A percentile compares a stretch with the other conserved stretches of the same genome.
These are phyloP conservation scores for Noturus placidus DNA, from an alignment of 2,113 vertebrate genomes.

Conservation along the genomic window DNA sequence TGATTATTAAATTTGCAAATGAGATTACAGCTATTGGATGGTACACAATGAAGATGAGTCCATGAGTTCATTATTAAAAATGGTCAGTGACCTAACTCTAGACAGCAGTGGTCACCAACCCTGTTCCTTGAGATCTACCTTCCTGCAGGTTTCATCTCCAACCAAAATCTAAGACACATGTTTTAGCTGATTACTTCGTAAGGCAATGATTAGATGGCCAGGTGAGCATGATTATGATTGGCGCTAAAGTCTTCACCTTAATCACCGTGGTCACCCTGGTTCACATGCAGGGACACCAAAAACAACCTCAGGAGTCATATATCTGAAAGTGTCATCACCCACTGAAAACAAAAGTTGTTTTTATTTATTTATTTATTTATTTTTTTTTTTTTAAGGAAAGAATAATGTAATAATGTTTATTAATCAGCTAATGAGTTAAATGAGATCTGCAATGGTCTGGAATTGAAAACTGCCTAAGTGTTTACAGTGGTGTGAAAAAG, in stretches of 20 bases:
- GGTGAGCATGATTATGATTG: too few species aligned
- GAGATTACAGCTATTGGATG: not conserved
- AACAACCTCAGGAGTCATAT: not conserved
- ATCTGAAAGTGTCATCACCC: not conserved
- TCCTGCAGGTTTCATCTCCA: too few species aligned
- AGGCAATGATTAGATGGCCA: too few species aligned
- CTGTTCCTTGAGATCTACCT: too few species aligned
- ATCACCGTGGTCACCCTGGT: not conserved
- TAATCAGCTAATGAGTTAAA: not conserved
- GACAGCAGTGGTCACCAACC: not conserved
- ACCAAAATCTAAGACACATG: too few species aligned
- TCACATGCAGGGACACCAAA: not conserved
- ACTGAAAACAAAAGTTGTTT: not conserved
- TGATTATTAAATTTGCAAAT: not conserved
- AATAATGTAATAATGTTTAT: not conserved
- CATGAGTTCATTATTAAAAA: not conserved
- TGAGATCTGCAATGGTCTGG: not conserved
- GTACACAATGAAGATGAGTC: not conserved
- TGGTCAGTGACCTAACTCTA: not conserved
- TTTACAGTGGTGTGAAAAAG: not conserved
- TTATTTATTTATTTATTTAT: too few species aligned
- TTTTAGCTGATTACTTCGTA: too few species aligned
- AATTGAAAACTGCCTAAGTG: not conserved
- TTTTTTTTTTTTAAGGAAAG: not conserved
- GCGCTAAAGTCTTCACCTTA: not conserved